A percentile compares a stretch with the other conserved stretches of the same genome.
Conservation (phyloP, 2,113 vertebrate genomes). For the Mionectes macconnelli region DNA sequence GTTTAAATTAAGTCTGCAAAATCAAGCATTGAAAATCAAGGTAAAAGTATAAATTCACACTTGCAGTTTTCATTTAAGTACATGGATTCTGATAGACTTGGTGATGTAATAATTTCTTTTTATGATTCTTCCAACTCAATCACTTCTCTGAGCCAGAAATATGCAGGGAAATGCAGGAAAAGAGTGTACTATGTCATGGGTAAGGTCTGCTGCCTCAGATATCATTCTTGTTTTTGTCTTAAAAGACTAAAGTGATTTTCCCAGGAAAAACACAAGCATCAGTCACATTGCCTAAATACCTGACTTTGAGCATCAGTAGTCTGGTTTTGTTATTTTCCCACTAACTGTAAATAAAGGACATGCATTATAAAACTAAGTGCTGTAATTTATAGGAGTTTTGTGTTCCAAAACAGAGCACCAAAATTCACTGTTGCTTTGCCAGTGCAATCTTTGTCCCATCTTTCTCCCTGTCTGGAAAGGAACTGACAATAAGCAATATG, state of each 20-base stretch:
- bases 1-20: not conserved
- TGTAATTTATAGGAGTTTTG: not conserved
- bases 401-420: not conserved
- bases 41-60: not conserved
- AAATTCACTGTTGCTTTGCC: not conserved
- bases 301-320: not conserved
- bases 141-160: not conserved
- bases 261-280: not conserved
- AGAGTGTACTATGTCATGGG: not conserved
- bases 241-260: not conserved
- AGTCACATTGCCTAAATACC: not conserved
- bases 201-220: not conserved
- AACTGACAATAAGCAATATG: not conserved
- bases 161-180: not conserved
- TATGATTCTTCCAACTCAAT: not conserved
- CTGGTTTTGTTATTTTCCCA: not conserved
- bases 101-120: not conserved
- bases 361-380: not conserved
- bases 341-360: not conserved
- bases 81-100: not conserved
- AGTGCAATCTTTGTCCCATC: not conserved
- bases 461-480: not conserved
- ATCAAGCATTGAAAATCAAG: not conserved
- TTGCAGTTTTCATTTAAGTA: not conserved
- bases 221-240: not conserved